Evolutionary conservation across 2,113 vertebrate genomes (phyloP), one percentile per base, ranked within the genome.

Genomic region (Lepus timidus): DNA sequence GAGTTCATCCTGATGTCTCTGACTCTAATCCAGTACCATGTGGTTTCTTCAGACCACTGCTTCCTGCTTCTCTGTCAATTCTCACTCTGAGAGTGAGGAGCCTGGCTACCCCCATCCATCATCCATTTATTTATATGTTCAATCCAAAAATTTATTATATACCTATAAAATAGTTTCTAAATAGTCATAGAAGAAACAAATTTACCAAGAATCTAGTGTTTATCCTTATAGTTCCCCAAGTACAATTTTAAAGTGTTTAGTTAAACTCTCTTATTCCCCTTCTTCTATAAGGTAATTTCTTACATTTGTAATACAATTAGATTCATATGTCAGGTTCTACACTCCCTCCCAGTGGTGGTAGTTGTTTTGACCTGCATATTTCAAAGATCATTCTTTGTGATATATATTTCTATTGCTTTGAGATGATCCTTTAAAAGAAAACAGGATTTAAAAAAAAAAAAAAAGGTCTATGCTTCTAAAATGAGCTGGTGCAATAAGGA

Each of bases 31-130:
- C 52, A 68, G n/a, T 36, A 68, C 62, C 33, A 51, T 74, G 7
- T 31, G 49, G n/a, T 20, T 7, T 44, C n/a, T 75, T 51, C 58
- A 80, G 61, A 88, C 23, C 29, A 1, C 19, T 3, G 10, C 55
- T 91, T 39, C 62, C n/a, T 93, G 49, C 80, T 89, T 70, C 36
- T 68, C 84, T 93, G 25, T 76, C n/a, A 31, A 25, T 29, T 95
- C 25, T 80, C 25, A 93, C 51, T 44, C 6, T 25, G 74, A 6
- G 6, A n/a, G 33, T 20, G 29, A 78, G 62, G 91, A n/a, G 17
- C 10, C 11, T 62, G 52, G 73, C 27, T 83, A 16, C 61, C 22
- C 8, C 51, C 12, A 58, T 6, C 10, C 39, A 61, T 44, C 52
- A 61, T 17, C 58, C 84, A 33, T 23, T 67, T 65, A 75, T 25